Evolutionary conservation across 2,797 vertebrate genomes (phyloP).

Genomic region (Chiroxiphia lanceolata): DNA sequence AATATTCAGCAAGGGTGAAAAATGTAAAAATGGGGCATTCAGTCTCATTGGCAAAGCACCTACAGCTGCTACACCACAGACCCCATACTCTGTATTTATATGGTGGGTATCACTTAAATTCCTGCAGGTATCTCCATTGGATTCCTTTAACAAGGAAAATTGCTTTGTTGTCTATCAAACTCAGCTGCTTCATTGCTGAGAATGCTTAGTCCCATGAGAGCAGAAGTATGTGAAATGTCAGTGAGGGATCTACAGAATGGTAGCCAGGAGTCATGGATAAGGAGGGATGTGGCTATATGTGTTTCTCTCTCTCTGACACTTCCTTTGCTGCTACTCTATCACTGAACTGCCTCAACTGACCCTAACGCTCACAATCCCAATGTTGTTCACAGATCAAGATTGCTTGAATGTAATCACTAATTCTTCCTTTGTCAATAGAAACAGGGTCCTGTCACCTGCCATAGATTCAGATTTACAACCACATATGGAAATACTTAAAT

Average conservation of each 20-base stretch:
- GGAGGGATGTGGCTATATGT: neutral
- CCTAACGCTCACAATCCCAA: neutral
- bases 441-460: neutral
- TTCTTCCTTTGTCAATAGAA: neutral
- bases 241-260: neutral
- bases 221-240: neutral
- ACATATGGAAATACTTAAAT: neutral
- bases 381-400: neutral
- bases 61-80: neutral
- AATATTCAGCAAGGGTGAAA: neutral
- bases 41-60: neutral
- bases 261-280: neutral
- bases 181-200: neutral
- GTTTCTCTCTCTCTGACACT: neutral
- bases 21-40: neutral
- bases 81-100: neutral
- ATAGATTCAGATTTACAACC: neutral
- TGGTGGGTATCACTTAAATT: neutral
- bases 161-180: neutral
- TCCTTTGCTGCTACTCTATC: neutral
- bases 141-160: neutral
- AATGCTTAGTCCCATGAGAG: neutral
- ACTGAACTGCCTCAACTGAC: neutral
- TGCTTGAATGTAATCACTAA: neutral
- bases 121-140: neutral